Evolutionary conservation across 92 coral and sea anemone species (phyloP), one percentile per base, ranked within the genome.

Genomic region (Palythoa grandis): DNA sequence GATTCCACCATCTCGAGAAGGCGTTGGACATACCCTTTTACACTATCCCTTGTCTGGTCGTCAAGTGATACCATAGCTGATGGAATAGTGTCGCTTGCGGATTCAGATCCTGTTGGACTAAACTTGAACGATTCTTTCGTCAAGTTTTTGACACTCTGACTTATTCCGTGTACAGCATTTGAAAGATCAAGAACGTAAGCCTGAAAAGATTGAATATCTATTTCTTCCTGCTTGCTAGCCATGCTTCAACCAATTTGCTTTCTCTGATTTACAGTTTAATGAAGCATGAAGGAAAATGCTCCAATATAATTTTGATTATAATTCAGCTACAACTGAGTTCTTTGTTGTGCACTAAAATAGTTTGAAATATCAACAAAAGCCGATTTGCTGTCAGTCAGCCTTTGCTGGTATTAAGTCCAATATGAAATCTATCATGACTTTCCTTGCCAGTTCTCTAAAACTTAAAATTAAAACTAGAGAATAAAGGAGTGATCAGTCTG

Each of bases 91-190:
- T 54, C 22, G 82, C 82, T 29, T 12, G 25, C 82, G 53, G 82
- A 76, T 23, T 53, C 4, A 52, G 22, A 23, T 14, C 68, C 29
- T 24, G 82, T 12, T 22, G 82, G 82, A n/a, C 82, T 76, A 29
- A 76, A 76, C 82, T 54, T 76, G 68, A 76, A 54, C 13, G 82
- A 54, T 29, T 76, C 67, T 15, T 6, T 76, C 5, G 67, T 52
- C 5, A 76, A 19, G 17, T 25, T 76, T 53, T 14, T 76, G 16
- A 76, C 19, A 40, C 82, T 76, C 23, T 76, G 67, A 29, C 37
- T 35, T 23, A 76, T 76, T 12, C 82, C 82, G 67, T 76, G 22
- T 54, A 76, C 14, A 25, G 68, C 82, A 29, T 76, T 54, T 76
- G 82, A 76, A 29, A 76, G 82, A 22, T 76, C 63, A 52, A 52